Conservation (phyloP, 2,113 vertebrate genomes). For the Vimba vimba region DNA sequence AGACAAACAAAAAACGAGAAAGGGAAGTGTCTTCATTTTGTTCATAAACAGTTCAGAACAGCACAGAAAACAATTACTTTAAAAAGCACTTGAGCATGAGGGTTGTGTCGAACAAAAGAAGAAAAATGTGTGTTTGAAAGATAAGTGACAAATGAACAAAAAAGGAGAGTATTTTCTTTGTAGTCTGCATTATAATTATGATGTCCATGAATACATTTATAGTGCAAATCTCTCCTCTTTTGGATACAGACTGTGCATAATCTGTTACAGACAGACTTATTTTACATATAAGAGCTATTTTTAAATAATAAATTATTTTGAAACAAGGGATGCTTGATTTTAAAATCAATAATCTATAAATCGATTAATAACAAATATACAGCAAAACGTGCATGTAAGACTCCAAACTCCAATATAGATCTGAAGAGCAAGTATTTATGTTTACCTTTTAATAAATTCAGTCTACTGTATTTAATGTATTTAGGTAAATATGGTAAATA, state of each 20-base stretch:
- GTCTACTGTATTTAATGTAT: background rate
- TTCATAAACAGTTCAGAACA: background rate
- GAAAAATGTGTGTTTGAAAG: constrained; percentile 20
- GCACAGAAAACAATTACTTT: constrained; percentile 6
- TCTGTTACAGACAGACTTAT: background rate
- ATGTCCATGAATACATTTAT: background rate
- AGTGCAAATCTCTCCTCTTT: background rate
- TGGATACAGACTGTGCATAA: background rate
- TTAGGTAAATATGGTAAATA: background rate
- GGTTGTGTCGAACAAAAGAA: background rate
- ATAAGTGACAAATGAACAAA: constrained; percentile 28
- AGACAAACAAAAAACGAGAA: constrained; percentile 3
- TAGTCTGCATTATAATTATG: constrained; percentile 3
- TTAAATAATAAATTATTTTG: background rate
- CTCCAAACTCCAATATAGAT: background rate
- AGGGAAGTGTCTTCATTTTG: background rate
- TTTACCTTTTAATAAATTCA: background rate
- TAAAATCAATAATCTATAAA: background rate
- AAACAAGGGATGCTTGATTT: background rate
- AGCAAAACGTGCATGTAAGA: background rate
- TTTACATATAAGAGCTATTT: background rate
- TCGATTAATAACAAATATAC: background rate
- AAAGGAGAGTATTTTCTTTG: constrained; percentile 1
- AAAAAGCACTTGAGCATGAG: background rate
- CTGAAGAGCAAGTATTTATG: background rate